Base-by-base conservation (phyloP, 2,888 invertebrate genomes). In the Meghimatium bilineatum region DNA sequence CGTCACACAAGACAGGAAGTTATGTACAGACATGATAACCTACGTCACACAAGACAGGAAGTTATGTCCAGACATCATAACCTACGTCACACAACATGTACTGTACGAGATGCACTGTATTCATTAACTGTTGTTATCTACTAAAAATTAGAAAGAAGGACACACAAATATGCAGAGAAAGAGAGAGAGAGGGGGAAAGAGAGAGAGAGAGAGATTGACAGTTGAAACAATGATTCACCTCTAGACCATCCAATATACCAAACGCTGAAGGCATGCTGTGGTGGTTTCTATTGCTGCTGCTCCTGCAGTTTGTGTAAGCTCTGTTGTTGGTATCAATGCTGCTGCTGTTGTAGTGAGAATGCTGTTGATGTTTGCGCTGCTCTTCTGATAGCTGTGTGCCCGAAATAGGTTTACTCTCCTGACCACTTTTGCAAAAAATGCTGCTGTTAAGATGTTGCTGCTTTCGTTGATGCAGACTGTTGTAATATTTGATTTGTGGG, bases 211-310 rank as follows among this genome's bases (percentile, higher is more conserved):
- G 72, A 71, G 26, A 1, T n/a, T 20, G 29, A n/a, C 6, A n/a
- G 3, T 3, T 0, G 12, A 44, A 44, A 44, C 12, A 44, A 12
- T 8, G 6, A 5, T 34, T 82, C 63, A 82, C 82, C 82, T 82
- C 76, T 29, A 69, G 20, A 17, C 82, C 82, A 12, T 82, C 82
- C 69, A 82, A n/a, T 12, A 66, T 20, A n/a, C 82, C 82, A 56
- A 82, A 82, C 23, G 82, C 82, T 38, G 82, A 82, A 34, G 82
- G 82, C 82, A 82, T 82, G 36, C n/a, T 60, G 3, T 72, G 71
- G 2, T 56, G 36, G 14, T 29, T n/a, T 60, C 10, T 71, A 44
- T 66, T 66, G 49, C 49, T 67, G 52, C 14, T n/a, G 80, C 0
- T 60, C 72, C 1, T 34, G 49, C 14, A 10, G 81, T 63, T 74